Base-by-base conservation (phyloP, 2,797 vertebrate genomes). In the Eupleurogrammus muticus region DNA sequence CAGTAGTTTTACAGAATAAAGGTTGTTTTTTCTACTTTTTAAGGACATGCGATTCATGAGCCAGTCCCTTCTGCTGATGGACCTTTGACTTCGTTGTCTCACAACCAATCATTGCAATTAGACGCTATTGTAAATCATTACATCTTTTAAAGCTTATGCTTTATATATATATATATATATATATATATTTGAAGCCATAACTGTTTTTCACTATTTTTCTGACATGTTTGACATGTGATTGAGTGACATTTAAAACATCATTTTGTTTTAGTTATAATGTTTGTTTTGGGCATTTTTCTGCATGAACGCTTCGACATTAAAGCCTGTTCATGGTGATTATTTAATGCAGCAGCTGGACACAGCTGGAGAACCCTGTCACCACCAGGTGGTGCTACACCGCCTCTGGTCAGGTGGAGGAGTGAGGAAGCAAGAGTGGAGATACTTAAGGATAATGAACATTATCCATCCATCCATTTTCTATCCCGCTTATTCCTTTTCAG, bases 361-460 rank as follows among this genome's bases (percentile, higher is more conserved):
- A 32, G 47, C 34, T 12, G 32, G 13, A 63, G 19, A 19, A 13
- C 52, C 46, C 7, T 11, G 16, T 44, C 49, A 63, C 90, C 88
- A 90, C 86, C 49, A 81, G 87, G 75, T 75, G 89, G 88, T 55
- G 46, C 55, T 70, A 79, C 62, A 72, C 12, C 5, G n/a, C 28
- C 28, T 72, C 12, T 46, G 28, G 2, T 47, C 32, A 5, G 5
- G n/a, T 10, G 1, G 6, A 9, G 8, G 2, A 48, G 36, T 32
- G n/a, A 82, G 60, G 68, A 73, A 73, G 57, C 59, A 32, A 47
- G 5, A n/a, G 3, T n/a, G 20, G 20, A 50, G 9, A 60, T 13
- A 9, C 16, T 13, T 60, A 54, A 58, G 0, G 23, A 10, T 69
- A 24, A 63, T 10, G 6, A 5, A 53, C 54, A 68, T 47, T 28